phyloP scores from a whole-genome alignment of 2,888 invertebrate species.

The Drosophila atroscutellata region DNA sequence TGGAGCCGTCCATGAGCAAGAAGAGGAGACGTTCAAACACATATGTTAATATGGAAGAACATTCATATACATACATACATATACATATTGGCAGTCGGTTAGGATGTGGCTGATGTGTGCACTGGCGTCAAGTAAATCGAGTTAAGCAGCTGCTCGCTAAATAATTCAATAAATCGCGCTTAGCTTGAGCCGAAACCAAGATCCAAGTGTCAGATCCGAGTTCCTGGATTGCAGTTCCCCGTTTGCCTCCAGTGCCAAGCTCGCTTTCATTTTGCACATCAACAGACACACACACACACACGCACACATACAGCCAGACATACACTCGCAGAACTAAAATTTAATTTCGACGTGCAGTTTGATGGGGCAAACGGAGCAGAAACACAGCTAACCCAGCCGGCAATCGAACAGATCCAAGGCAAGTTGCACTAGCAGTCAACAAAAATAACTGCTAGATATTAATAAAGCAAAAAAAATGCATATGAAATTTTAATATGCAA shows the following conservation, averaged over 20 bases:
- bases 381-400: slow-evolving; percentile 66
- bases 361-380: slow-evolving; percentile 76
- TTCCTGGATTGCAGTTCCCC: slow-evolving; percentile 15
- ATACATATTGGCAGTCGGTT: slow-evolving; percentile 17
- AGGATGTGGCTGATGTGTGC: slow-evolving; percentile 36
- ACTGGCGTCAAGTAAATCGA: slow-evolving; percentile 67
- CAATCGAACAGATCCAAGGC: slow-evolving; percentile 52
- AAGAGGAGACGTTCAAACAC: slow-evolving; percentile 7
- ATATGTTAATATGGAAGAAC: background rate
- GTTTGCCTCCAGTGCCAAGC: slow-evolving; percentile 25
- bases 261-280: slow-evolving; percentile 54
- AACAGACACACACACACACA: slow-evolving; percentile 16
- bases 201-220: slow-evolving; percentile 36
- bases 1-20: slow-evolving; percentile 47
- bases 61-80: background rate
- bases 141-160: slow-evolving; percentile 79
- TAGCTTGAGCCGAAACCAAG: slow-evolving; percentile 43
- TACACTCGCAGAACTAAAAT: slow-evolving; percentile 58
- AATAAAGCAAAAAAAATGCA: slow-evolving; percentile 76
- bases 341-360: slow-evolving; percentile 74
- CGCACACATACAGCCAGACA: slow-evolving; percentile 4
- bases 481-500: slow-evolving; percentile 81
- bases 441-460: slow-evolving; percentile 80
- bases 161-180: slow-evolving; percentile 79
- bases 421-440: slow-evolving; percentile 43